Evolutionary conservation across 1,140 invertebrate species (phyloP), one percentile per base, ranked within the genome.

Genomic region (Microplitis mediator): DNA sequence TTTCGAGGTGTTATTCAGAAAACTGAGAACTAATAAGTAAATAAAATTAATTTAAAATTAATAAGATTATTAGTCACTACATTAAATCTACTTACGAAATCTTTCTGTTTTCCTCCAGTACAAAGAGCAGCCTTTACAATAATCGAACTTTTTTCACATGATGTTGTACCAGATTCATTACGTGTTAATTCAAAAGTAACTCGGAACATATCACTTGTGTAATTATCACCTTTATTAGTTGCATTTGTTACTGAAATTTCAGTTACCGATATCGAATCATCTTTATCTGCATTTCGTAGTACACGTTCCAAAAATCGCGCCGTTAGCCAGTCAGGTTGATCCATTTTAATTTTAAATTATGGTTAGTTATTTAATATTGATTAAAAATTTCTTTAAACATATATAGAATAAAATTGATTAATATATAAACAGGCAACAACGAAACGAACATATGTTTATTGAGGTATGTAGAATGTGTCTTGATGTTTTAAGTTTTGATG

Each of bases 191-290:
- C 80, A 4, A 84, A 72, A 35, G 11, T 73, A 1, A 81, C 75
- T 2, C 87, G 81, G 32, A 84, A 73, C 81, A 89, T 85, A 8
- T 86, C 82, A 52, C 86, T 87, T 8, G 84, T 80, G 35, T 88
- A 89, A 79, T 89, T 88, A 72, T 89, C 88, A 39, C 88, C 88
- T 71, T 85, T 82, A 39, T 71, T 76, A 0, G 85, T 85, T 0
- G 86, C 87, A 0, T 82, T 75, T 62, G 84, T 83, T 0, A 80
- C 76, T 4, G 51, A 14, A 64, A 84, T 72, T 72, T 84, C 74
- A 2, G 64, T 79, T 6, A 89, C 77, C 54, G 78, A 50, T 36
- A 86, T 71, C 4, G 82, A 80, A 14, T 80, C 74, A 69, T 85
- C 76, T 51, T 78, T 67, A 16, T 83, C 81, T 4, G 81, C 74